Conservation (phyloP, 2,888 invertebrate genomes). For the Seira sanloemensis region DNA sequence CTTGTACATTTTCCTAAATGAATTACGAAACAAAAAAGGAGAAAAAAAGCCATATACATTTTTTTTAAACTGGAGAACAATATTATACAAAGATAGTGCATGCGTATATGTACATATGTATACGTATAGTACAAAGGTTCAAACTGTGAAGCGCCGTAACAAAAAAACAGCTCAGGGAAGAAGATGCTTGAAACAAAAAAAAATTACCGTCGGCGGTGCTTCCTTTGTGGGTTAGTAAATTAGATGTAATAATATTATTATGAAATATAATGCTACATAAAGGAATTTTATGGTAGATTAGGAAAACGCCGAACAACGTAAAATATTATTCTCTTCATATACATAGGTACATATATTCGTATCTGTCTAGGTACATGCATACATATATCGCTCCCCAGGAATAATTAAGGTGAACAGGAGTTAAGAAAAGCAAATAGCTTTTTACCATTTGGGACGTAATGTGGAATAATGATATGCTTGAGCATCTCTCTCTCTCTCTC, state of each 20-base stretch:
- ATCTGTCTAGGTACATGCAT: too few relatives aligned
- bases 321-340: too few relatives aligned
- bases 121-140: too few relatives aligned
- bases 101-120: too few relatives aligned
- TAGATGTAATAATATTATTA: conserved; percentile 64
- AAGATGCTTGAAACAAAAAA: too few relatives aligned
- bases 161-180: conserved; percentile 7
- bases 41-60: not conserved
- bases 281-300: conserved; percentile 58
- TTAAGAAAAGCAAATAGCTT: conserved; percentile 51
- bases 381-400: conserved; percentile 27
- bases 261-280: conserved; percentile 55
- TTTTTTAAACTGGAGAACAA: not conserved
- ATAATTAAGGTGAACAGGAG: conserved; percentile 43
- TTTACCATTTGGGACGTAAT: not conserved
- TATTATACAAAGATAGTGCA: not conserved
- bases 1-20: conserved; percentile 6
- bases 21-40: conserved; percentile 3
- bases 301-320: conserved; percentile 37
- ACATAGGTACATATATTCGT: too few relatives aligned
- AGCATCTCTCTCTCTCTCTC: not conserved
- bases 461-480: conserved; percentile 8
- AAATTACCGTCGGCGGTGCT: conserved; percentile 45
- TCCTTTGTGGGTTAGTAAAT: conserved; percentile 60
- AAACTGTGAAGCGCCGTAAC: not conserved